Percentiles rank a stretch among this genome's conserved stretches.
Evolutionary conservation across 2,797 vertebrate species (phyloP).

Genomic region (Phoxinus dragarum): DNA sequence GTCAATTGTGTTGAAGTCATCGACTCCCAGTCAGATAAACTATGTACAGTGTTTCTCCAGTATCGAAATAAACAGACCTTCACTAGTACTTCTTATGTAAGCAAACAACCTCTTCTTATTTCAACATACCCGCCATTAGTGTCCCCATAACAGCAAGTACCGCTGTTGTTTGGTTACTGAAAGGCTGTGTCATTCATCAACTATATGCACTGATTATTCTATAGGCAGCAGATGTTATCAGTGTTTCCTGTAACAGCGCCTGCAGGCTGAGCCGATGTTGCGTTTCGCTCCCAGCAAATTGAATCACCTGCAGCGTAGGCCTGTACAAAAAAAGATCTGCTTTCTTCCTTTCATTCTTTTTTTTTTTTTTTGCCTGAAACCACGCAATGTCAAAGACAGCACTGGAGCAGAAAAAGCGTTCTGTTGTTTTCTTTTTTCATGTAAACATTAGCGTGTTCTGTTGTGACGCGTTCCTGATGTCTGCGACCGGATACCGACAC

Average conservation of each 20-base stretch:
- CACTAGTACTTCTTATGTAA: constrained; percentile 36
- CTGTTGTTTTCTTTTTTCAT: constrained; percentile 6
- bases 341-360: constrained; percentile 13
- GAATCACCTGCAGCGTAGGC: constrained; percentile 38
- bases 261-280: constrained; percentile 19
- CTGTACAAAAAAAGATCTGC: constrained; percentile 6
- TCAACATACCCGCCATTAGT: constrained; percentile 32
- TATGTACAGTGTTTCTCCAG: background rate
- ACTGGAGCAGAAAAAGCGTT: background rate
- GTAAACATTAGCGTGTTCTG: constrained; percentile 2
- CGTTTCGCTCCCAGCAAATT: constrained; percentile 39
- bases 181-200: constrained; percentile 34
- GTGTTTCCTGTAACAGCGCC: constrained; percentile 10
- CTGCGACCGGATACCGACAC: constrained; percentile 4
- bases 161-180: constrained; percentile 32
- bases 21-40: constrained; percentile 4
- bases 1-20: background rate
- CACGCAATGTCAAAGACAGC: background rate
- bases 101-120: constrained; percentile 52
- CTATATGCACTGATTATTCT: constrained; percentile 35
- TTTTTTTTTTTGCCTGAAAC: constrained; percentile 6
- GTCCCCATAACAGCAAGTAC: constrained; percentile 23
- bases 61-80: constrained; percentile 3
- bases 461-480: background rate
- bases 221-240: constrained; percentile 44